Base-by-base conservation (phyloP, 2,888 invertebrate genomes). In the Hedya salicella region DNA sequence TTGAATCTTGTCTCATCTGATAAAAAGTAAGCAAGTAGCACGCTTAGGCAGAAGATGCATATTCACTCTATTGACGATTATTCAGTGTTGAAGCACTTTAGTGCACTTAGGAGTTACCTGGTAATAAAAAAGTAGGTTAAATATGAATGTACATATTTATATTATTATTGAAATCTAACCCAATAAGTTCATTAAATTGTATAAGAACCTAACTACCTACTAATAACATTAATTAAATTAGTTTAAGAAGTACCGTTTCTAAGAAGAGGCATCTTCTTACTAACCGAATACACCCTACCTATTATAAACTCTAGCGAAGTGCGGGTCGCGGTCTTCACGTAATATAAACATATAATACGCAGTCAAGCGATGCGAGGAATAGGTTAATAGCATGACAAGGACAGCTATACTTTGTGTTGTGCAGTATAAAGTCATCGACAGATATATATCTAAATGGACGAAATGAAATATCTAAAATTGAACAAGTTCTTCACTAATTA, bases 351-450 rank as follows among this genome's bases (percentile, higher is more conserved):
- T 25, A 2, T 25, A 25, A n/a, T n/a, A n/a, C n/a, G n/a, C n/a
- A n/a, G n/a, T 25, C 5, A 25, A 6, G 6, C 25, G 25, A 56
- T 30, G 21, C 21, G 54, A 40, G 42, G 13, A n/a, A 25, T 30
- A 17, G 44, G 57, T 17, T 44, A 44, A 57, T 46, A 57, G 57
- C 44, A 44, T 2, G 57, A 57, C 44, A 57, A 57, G 44, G 57
- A 57, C 44, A 30, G 57, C 30, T 5, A 44, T 42, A 56, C 30
- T 30, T 3, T 48, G 1, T 40, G 19, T 21, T 14, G n/a, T 19
- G 9, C 25, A 14, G 40, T 54, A n/a, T n/a, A 9, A 21, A 14
- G 40, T 42, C 25, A 25, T 25, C 25, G 6, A 25, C 25, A 25
- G 6, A 25, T 25, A 6, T 25, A 25, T 25, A 25, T 6, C 25